Percentiles rank a stretch among this genome's conserved stretches.
phyloP scores from a whole-genome alignment of 2,797 vertebrate species.

The Sternarchorhynchus goeldii region DNA sequence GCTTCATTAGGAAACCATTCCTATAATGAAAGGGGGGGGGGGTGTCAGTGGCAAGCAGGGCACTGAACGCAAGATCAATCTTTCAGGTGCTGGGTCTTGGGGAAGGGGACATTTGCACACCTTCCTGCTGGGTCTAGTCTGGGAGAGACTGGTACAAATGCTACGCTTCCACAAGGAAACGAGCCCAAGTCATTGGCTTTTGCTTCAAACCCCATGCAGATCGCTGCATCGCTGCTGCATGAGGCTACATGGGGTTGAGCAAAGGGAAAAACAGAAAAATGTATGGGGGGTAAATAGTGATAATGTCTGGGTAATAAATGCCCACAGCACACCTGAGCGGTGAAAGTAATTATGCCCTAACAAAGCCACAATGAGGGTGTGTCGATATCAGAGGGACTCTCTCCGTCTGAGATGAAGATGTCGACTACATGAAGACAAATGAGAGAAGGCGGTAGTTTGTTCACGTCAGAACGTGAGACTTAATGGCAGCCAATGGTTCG shows the following conservation, averaged over 20 bases:
- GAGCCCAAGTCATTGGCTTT: constrained; percentile 5
- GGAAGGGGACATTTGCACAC: background rate
- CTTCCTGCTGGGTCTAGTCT: background rate
- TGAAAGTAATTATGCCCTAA: constrained; percentile 33
- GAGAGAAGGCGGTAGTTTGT: constrained; percentile 1
- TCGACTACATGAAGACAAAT: constrained; percentile 7
- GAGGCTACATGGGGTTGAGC: background rate
- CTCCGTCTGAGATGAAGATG: background rate
- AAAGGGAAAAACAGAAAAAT: background rate
- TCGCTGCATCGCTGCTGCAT: background rate
- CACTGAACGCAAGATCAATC: background rate
- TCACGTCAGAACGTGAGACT: constrained; percentile 8
- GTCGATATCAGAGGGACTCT: constrained; percentile 14
- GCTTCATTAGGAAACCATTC: constrained; percentile 40
- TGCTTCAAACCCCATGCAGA: background rate
- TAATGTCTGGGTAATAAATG: constrained; percentile 32
- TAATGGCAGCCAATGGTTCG: background rate
- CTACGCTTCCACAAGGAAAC: background rate
- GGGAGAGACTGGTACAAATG: background rate
- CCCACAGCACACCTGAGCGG: background rate
- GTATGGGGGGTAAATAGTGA: background rate
- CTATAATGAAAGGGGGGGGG: constrained; percentile 14
- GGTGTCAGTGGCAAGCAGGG: background rate
- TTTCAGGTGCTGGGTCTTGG: background rate
- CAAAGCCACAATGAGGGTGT: constrained; percentile 14